Percentiles rank a stretch among this genome's conserved stretches.
Conservation (phyloP, 92 coral and sea anemone species). For the Actinernus sp. region DNA sequence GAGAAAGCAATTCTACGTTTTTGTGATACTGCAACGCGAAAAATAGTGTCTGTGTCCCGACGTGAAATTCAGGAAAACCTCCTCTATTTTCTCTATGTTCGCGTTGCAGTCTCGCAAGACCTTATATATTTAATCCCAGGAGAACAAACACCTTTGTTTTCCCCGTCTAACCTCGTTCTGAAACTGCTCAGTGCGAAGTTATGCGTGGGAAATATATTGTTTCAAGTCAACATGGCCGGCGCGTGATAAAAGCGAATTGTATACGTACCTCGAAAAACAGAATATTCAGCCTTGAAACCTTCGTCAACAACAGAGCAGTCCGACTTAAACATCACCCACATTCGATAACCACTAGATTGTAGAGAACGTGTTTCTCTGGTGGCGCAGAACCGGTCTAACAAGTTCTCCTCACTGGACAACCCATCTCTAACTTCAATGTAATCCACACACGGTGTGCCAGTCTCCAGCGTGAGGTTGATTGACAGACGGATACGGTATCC, state of each 20-base stretch:
- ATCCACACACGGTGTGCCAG: not conserved
- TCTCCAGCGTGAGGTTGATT: not conserved
- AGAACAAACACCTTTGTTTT: too few species aligned
- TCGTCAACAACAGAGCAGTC: conserved; percentile 3
- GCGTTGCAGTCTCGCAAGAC: too few species aligned
- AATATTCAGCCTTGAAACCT: conserved; percentile 5
- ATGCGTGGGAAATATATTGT: too few species aligned
- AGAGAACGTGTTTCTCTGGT: not conserved
- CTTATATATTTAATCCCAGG: too few species aligned
- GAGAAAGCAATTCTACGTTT: too few species aligned
- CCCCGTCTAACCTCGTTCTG: too few species aligned
- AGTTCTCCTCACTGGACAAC: not conserved
- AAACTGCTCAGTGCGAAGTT: too few species aligned
- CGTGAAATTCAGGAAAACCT: too few species aligned
- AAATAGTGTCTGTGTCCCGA: too few species aligned
- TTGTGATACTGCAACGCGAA: too few species aligned
- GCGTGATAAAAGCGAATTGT: not conserved
- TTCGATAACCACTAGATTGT: not conserved
- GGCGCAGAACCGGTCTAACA: not conserved
- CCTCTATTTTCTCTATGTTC: too few species aligned
- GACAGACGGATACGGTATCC: conserved; percentile 1
- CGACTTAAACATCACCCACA: not conserved
- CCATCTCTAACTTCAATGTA: conserved; percentile 3
- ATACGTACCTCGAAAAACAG: conserved; percentile 1
- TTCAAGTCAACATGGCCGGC: too few species aligned